These are phyloP conservation scores for Prenolepis imparis DNA, from an alignment of 2,888 invertebrate species.

Conservation along the genomic window DNA sequence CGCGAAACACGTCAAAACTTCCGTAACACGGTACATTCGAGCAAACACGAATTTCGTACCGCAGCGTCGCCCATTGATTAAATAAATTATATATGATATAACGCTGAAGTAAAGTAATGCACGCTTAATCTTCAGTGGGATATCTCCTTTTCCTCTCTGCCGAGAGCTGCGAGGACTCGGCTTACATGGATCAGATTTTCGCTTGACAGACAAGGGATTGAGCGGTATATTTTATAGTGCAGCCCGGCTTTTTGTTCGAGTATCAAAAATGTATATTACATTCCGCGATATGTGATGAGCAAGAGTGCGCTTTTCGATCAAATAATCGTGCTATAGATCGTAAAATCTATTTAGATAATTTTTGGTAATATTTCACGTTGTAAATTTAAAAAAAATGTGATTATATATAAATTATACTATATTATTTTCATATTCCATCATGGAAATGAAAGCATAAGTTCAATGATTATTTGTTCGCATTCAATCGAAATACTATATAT, in stretches of 20 bases:
- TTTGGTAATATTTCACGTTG: background rate
- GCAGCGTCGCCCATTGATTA: background rate
- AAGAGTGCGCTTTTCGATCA: background rate
- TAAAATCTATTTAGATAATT: background rate
- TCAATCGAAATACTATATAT: conserved; percentile 19
- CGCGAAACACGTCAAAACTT: conserved; percentile 62
- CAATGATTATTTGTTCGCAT: background rate
- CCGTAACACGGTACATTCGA: conserved; percentile 17
- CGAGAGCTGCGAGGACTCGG: background rate
- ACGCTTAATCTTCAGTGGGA: background rate
- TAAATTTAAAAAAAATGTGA: background rate
- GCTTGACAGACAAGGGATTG: conserved; percentile 6
- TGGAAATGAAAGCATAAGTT: background rate
- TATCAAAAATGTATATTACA: conserved; percentile 18
- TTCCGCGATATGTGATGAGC: too few relatives aligned
- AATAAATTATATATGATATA: background rate
- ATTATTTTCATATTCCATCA: background rate
- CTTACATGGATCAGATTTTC: conserved; percentile 15
- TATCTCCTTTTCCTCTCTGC: background rate
- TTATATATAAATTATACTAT: background rate
- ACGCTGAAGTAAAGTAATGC: background rate
- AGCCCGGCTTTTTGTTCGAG: background rate
- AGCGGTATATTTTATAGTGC: conserved; percentile 23
- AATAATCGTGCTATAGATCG: background rate
- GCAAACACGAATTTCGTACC: conserved; percentile 19